phyloP scores from a whole-genome alignment of 2,888 invertebrate genomes.

The Andrena praecox region DNA sequence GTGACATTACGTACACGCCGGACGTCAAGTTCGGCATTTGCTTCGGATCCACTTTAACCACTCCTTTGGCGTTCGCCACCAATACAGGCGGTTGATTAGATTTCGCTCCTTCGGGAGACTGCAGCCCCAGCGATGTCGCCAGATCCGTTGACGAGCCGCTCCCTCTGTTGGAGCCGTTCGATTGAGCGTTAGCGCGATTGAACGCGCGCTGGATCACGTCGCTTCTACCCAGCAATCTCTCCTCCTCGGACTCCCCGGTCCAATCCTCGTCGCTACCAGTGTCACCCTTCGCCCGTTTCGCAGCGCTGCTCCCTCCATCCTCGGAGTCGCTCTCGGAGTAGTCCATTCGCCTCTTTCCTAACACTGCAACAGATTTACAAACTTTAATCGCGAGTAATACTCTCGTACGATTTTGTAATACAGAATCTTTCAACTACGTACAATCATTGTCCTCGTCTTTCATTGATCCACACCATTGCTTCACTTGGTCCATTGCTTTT shows the following conservation, averaged over 20 bases:
- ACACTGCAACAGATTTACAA: slow-evolving; percentile 57
- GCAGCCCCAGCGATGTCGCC: slow-evolving; percentile 78
- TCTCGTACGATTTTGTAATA: not conserved
- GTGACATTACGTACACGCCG: slow-evolving; percentile 92
- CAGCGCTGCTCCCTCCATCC: slow-evolving; percentile 83
- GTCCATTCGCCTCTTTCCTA: slow-evolving; percentile 85
- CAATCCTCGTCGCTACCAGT: slow-evolving; percentile 85
- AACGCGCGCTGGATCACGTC: slow-evolving; percentile 83
- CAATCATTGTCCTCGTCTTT: slow-evolving; percentile 86
- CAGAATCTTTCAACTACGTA: slow-evolving; percentile 56
- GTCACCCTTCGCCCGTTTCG: slow-evolving; percentile 87
- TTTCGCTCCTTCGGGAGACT: slow-evolving; percentile 78
- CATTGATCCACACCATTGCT: slow-evolving; percentile 92
- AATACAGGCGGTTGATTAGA: slow-evolving; percentile 82
- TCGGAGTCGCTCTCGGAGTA: slow-evolving; percentile 86
- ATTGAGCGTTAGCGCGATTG: slow-evolving; percentile 81
- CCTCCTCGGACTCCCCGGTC: slow-evolving; percentile 85
- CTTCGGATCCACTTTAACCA: slow-evolving; percentile 91
- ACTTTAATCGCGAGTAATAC: not conserved
- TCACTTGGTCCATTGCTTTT: slow-evolving; percentile 93
- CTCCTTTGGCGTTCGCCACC: slow-evolving; percentile 88
- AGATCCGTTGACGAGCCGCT: slow-evolving; percentile 85
- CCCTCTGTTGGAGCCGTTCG: slow-evolving; percentile 83
- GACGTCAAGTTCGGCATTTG: slow-evolving; percentile 88
- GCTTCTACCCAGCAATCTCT: slow-evolving; percentile 81